Evolutionary conservation across 2,888 invertebrate genomes (phyloP), one percentile per base, ranked within the genome.

Genomic region (Diaprepes abbreviatus): DNA sequence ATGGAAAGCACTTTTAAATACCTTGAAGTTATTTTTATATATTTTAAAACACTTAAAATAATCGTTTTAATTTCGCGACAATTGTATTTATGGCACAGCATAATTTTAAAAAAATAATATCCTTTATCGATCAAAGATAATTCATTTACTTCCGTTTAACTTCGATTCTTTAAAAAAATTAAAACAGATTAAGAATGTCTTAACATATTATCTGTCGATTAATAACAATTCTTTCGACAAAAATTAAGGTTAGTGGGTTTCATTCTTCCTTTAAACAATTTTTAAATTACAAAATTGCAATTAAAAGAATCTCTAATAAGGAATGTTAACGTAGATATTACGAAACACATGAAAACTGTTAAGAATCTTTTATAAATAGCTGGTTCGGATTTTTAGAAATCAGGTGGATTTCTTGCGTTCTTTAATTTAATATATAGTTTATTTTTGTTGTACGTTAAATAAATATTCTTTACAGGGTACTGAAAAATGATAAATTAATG

Each of bases 141-240:
- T 24, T 24, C 3, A 43, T 43, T n/a, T 19, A 21, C 6, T 43
- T 19, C 43, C 21, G 43, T 43, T 43, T 36, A 21, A 21, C 19
- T 21, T 21, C 43, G 21, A 19, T 19, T 43, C 21, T 21, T 21
- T 21, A 3, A 21, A 21, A 21, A 43, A 43, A 6, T 43, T 3
- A 40, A 40, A 40, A 19, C 2, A 43, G 43, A 43, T 43, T 21
- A n/a, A 21, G 10, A 43, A n/a, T n/a, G n/a, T 21, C 43, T 43
- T 21, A 43, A 43, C 21, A 5, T 17, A 21, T 43, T 21, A 21
- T 2, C 14, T 19, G 19, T 43, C 21, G 19, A 21, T 43, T n/a
- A 6, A 16, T 21, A 21, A 43, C 10, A 9, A 40, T 40, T 17
- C 40, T 17, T 40, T 17, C 17, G n/a, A 14, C 7, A 1, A 6